Evolutionary conservation across 2,888 invertebrate genomes (phyloP).

Genomic region (Tenthredo mesomela): DNA sequence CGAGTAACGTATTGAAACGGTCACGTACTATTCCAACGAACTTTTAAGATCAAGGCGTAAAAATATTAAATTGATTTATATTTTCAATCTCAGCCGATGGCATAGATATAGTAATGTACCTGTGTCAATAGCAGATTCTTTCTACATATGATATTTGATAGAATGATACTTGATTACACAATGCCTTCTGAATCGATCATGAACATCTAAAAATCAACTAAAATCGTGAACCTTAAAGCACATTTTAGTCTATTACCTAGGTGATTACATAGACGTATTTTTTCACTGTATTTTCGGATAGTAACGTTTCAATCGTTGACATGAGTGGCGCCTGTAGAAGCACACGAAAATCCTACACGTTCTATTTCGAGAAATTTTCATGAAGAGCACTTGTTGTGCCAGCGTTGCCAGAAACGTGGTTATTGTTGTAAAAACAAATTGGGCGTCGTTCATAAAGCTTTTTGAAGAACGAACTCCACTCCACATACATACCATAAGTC

Average conservation of each 20-base stretch:
- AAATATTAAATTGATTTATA: not conserved
- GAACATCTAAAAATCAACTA: not conserved
- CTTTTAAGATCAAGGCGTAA: too few species aligned
- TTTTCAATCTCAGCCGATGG: too few species aligned
- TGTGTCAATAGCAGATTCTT: not conserved
- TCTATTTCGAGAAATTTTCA: conserved; percentile 36
- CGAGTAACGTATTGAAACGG: not conserved
- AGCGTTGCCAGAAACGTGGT: conserved; percentile 35
- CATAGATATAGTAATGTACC: not conserved
- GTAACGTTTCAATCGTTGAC: not conserved
- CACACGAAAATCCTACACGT: not conserved
- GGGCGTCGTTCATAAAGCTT: not conserved
- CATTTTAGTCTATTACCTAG: not conserved
- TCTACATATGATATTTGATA: not conserved
- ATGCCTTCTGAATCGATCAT: not conserved
- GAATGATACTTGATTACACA: not conserved
- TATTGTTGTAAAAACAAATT: conserved; percentile 24
- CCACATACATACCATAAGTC: not conserved
- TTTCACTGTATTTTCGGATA: not conserved
- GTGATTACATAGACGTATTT: not conserved
- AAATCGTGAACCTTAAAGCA: not conserved
- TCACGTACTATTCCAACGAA: not conserved
- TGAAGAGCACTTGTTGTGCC: conserved; percentile 25
- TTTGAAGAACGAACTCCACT: not conserved
- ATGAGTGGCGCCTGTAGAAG: not conserved